These are phyloP conservation scores for Nycticryphes semicollaris DNA, from an alignment of 2,113 vertebrate species.

Conservation along the genomic window DNA sequence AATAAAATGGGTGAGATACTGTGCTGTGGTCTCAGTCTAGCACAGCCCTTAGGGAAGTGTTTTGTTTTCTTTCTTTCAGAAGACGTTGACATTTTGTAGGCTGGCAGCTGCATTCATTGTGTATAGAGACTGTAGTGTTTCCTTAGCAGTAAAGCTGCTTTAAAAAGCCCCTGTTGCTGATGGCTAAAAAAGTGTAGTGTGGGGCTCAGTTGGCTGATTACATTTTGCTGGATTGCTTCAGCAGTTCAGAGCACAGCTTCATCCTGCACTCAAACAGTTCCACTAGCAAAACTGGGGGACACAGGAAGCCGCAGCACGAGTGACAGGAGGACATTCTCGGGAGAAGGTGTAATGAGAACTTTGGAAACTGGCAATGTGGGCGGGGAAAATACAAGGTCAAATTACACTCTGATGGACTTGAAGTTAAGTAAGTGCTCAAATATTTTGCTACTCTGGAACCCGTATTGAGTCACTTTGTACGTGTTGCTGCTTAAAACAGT, in stretches of 20 bases:
- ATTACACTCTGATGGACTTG: not conserved
- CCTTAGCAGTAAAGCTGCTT: not conserved
- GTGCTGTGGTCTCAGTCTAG: not conserved
- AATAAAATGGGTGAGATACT: not conserved
- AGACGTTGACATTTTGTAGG: not conserved
- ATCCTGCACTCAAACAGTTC: not conserved
- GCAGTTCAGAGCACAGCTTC: not conserved
- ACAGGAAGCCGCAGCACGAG: not conserved
- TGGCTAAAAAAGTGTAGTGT: rapidly evolving
- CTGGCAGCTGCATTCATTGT: not conserved
- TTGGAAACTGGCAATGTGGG: not conserved
- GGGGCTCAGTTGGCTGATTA: not conserved
- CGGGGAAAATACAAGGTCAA: not conserved
- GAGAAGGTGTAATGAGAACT: not conserved
- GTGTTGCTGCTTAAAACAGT: not conserved
- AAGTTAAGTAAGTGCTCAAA: not conserved
- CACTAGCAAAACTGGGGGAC: not conserved
- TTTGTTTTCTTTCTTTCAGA: not conserved
- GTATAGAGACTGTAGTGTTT: not conserved
- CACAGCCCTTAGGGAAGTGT: too few relatives aligned
- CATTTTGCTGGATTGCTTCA: not conserved
- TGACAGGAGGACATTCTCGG: not conserved
- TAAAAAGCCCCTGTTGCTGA: not conserved
- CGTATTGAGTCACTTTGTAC: not conserved
- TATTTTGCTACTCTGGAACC: not conserved